Evolutionary conservation across 1,140 invertebrate species (phyloP).

Genomic region (Arctopsyche grandis): DNA sequence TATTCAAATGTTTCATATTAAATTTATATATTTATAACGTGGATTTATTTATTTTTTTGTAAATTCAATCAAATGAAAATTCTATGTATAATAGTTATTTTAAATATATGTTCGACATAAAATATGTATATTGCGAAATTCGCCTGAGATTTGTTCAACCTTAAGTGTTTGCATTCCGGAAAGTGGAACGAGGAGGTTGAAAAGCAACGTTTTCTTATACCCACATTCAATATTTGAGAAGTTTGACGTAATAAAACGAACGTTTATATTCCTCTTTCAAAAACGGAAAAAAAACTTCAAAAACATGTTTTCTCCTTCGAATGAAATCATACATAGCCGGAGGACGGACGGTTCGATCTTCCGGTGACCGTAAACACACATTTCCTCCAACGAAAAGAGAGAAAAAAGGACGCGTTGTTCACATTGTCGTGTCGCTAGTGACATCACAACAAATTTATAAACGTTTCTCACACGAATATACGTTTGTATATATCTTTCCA

Average conservation of each 20-base stretch:
- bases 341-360: conserved; percentile 23
- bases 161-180: not conserved
- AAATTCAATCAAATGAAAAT: too few species aligned
- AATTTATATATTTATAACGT: too few species aligned
- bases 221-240: not conserved
- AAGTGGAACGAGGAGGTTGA: not conserved
- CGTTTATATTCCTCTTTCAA: not conserved
- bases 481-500: not conserved
- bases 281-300: not conserved
- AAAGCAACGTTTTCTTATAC: too few species aligned
- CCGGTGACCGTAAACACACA: conserved; percentile 37
- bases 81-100: too few species aligned
- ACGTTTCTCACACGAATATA: not conserved
- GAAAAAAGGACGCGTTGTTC: not conserved
- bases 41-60: too few species aligned
- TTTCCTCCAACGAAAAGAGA: conserved; percentile 1
- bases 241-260: conserved; percentile 7
- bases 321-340: conserved; percentile 17
- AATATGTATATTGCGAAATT: too few species aligned
- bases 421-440: not conserved
- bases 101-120: too few species aligned
- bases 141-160: too few species aligned
- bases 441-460: conserved; percentile 12
- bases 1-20: too few species aligned
- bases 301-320: conserved; percentile 29